Evolutionary conservation across 2,113 vertebrate species (phyloP), one percentile per base, ranked within the genome.

Genomic region (Rhinoderma darwinii): DNA sequence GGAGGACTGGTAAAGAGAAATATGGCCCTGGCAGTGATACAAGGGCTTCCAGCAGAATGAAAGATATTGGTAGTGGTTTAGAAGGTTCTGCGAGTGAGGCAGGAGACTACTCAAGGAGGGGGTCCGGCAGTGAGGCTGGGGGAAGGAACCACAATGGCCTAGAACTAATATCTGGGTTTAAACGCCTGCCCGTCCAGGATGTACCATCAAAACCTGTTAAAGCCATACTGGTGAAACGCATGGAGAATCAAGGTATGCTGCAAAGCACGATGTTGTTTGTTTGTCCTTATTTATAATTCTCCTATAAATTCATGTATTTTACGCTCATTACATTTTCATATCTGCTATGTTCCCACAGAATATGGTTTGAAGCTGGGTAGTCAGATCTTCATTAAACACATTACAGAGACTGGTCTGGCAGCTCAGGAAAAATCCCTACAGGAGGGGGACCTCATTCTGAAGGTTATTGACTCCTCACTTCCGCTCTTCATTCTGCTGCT

Each of bases 351-450:
- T 47, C 73, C 22, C n/a, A 4, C 91, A 99, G 98, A 99, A 88
- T 99, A 98, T 0, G 98, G 98, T n/a, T 86, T 99, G 89, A 98
- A 97, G 90, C 91, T 99, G 74, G 98, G 98, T 6, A 99, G 98
- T 91, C 98, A 97, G 93, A 99, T 99, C 88, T 99, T 98, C 90
- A 97, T 99, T 91, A 99, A 99, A 87, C 97, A 98, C 91, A 98
- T 99, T 91, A 95, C 96, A 0, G 95, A 97, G 6, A 96, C 94
- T 0, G 96, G 98, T 43, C 89, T 99, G 88, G 98, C 98, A 0
- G 93, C 97, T 0, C 95, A 92, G 89, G 94, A 94, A 73, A 92
- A 90, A 0, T 95, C 95, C 0, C 91, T 99, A 77, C 96, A 96
- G 84, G 98, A 99, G 66, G 98, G 98, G 63, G 98, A 99, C 89